Conservation (phyloP, 2,888 invertebrate genomes). For the Tipula lateralis region DNA sequence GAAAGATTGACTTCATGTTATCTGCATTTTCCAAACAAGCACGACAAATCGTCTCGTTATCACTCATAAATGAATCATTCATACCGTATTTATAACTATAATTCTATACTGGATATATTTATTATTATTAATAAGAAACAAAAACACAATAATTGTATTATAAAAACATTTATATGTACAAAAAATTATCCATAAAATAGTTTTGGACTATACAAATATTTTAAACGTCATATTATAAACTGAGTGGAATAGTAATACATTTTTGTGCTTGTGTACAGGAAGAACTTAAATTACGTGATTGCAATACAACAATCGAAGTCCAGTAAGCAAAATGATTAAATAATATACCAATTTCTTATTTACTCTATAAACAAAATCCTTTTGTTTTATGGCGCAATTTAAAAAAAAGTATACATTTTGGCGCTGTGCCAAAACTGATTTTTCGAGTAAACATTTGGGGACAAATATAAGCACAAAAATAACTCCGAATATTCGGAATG, state of each 20-base stretch:
- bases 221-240: background rate
- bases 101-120: background rate
- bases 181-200: background rate
- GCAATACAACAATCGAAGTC: background rate
- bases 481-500: background rate
- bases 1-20: background rate
- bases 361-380: no score
- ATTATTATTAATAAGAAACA: background rate
- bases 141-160: background rate
- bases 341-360: no score
- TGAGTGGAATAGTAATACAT: background rate
- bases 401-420: no score
- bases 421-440: no score
- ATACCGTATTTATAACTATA: background rate
- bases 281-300: background rate
- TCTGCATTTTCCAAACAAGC: constrained; percentile 27
- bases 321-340: background rate
- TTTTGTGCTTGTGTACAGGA: background rate
- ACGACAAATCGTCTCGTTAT: background rate
- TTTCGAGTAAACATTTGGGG: background rate
- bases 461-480: background rate
- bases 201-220: constrained; percentile 19
- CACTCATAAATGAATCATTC: background rate
- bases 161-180: background rate
- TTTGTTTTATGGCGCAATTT: no score